phyloP scores from a whole-genome alignment of 2,797 vertebrate species.

The Danio jaintianensis region DNA sequence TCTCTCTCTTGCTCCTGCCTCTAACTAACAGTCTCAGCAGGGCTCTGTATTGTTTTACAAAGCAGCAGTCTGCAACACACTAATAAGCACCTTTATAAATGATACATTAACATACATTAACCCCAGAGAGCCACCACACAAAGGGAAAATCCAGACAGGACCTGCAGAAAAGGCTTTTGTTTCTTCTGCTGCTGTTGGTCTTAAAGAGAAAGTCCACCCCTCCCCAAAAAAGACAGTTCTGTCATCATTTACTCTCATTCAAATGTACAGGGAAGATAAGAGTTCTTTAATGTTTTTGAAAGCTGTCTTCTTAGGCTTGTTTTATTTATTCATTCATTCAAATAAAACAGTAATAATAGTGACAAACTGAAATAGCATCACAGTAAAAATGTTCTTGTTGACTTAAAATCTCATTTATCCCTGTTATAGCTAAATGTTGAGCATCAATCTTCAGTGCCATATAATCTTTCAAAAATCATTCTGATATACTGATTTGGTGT shows the following conservation, averaged over 20 bases:
- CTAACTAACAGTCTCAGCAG: conserved; percentile 74
- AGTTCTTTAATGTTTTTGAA: not conserved
- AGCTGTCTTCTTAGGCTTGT: not conserved
- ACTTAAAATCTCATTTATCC: not conserved
- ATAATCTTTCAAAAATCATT: not conserved
- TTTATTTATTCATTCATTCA: not conserved
- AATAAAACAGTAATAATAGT: too few species aligned
- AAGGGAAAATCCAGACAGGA: conserved; percentile 51
- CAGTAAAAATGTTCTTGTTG: too few species aligned
- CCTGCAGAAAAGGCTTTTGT: conserved; percentile 30
- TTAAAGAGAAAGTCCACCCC: conserved; percentile 1
- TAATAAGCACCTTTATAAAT: conserved; percentile 86
- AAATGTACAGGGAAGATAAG: not conserved
- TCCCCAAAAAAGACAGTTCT: not conserved
- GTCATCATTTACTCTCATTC: not conserved
- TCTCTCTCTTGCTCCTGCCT: conserved; percentile 57
- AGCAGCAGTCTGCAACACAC: conserved; percentile 79
- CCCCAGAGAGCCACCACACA: conserved; percentile 51
- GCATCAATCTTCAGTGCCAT: not conserved
- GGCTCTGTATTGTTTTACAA: conserved; percentile 83
- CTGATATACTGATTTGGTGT: too few species aligned
- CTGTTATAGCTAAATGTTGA: not conserved
- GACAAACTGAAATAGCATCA: too few species aligned
- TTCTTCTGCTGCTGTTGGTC: conserved; percentile 22
- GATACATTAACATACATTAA: conserved; percentile 78